Percentiles rank a stretch among this genome's conserved stretches.
Conservation (phyloP, 1,140 invertebrate species). For the Zaprionus capensis region DNA sequence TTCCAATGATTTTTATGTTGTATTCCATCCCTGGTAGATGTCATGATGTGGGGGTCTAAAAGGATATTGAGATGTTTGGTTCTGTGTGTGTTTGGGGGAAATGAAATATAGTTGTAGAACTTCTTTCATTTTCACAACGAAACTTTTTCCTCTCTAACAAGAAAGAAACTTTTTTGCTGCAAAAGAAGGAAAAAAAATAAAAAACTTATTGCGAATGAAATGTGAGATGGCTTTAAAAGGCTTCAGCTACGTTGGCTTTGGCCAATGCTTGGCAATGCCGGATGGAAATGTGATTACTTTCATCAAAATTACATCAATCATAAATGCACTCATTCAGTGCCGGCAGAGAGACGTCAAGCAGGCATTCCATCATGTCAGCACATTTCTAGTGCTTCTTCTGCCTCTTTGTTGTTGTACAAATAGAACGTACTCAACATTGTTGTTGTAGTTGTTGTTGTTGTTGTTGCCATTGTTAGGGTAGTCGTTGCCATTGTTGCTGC, state of each 20-base stretch:
- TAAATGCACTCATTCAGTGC: constrained; percentile 73
- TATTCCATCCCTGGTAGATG: background rate
- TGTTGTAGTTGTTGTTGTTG: constrained; percentile 12
- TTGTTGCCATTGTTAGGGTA: constrained; percentile 2
- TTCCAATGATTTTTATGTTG: constrained; percentile 60
- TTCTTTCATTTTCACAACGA: constrained; percentile 76
- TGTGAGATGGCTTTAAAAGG: constrained; percentile 71
- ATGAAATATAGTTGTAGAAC: constrained; percentile 70
- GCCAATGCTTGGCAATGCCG: constrained; percentile 25
- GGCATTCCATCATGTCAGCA: constrained; percentile 64
- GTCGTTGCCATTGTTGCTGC: constrained; percentile 8
- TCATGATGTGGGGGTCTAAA: background rate
- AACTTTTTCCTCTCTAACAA: constrained; percentile 67
- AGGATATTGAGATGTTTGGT: background rate
- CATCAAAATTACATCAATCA: constrained; percentile 81
- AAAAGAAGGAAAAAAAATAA: constrained; percentile 25
- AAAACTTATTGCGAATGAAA: constrained; percentile 62
- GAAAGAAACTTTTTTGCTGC: constrained; percentile 60
- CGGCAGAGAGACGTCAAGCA: constrained; percentile 34
- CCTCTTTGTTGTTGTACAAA: constrained; percentile 30
- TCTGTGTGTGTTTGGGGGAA: constrained; percentile 9
- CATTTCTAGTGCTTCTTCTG: constrained; percentile 68
- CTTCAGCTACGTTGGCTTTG: constrained; percentile 15
- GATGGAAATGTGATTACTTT: constrained; percentile 72
- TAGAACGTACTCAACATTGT: background rate